Percentiles rank a stretch among this genome's conserved stretches.
These are phyloP conservation scores for Sorex araneus DNA, from an alignment of 2,113 vertebrate species.

Conservation along the genomic window DNA sequence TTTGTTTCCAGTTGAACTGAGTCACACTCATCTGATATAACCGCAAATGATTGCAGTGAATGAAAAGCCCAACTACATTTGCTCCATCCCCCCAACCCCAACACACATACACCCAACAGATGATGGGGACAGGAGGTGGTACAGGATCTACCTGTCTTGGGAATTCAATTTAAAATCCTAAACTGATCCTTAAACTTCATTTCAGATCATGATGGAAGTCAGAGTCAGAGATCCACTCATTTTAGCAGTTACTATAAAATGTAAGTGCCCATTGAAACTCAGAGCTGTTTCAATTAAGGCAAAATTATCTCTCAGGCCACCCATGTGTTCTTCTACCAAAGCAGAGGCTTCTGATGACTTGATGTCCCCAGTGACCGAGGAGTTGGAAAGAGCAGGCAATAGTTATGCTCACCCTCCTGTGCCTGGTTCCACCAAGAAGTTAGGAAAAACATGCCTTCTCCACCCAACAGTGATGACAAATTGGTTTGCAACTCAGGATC, in stretches of 20 bases:
- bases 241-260: neutral
- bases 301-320: neutral
- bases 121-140: too few species aligned
- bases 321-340: neutral
- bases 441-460: neutral
- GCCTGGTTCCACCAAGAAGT: neutral
- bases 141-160: neutral
- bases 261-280: neutral
- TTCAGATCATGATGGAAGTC: neutral
- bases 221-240: neutral
- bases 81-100: too few species aligned
- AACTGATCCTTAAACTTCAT: neutral
- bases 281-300: neutral
- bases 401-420: neutral
- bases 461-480: neutral
- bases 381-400: neutral
- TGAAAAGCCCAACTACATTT: neutral
- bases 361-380: neutral
- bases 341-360: neutral
- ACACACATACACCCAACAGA: too few species aligned
- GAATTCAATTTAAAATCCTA: neutral
- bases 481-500: too few species aligned
- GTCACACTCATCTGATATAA: neutral
- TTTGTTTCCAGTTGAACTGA: neutral
- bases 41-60: neutral